Evolutionary conservation across 1,140 invertebrate species (phyloP).

Genomic region (Aphidius ervi): DNA sequence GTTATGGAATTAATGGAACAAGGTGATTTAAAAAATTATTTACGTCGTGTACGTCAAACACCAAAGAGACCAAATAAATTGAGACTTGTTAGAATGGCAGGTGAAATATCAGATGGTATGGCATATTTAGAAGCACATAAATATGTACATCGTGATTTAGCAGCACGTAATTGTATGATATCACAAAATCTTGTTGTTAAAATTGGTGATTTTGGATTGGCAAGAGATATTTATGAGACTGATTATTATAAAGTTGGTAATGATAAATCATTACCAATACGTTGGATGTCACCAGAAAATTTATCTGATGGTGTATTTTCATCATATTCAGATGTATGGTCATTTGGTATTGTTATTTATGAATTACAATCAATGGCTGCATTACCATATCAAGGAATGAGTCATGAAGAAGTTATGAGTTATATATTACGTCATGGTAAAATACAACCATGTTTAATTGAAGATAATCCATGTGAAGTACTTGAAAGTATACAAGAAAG

Average conservation of each 20-base stretch:
- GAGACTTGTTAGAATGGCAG: slow-evolving; percentile 62
- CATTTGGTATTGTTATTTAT: slow-evolving; percentile 71
- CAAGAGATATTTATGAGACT: slow-evolving; percentile 71
- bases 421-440: slow-evolving; percentile 64
- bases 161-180: slow-evolving; percentile 77
- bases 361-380: slow-evolving; percentile 72
- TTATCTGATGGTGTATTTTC: slow-evolving; percentile 72
- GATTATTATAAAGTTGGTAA: slow-evolving; percentile 70
- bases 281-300: slow-evolving; percentile 74
- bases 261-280: slow-evolving; percentile 63
- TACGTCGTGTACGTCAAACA: slow-evolving; percentile 49
- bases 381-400: slow-evolving; percentile 68
- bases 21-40: slow-evolving; percentile 68
- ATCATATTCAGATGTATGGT: slow-evolving; percentile 72
- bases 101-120: slow-evolving; percentile 79
- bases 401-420: slow-evolving; percentile 62
- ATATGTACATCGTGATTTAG: slow-evolving; percentile 74
- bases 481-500: slow-evolving; percentile 49
- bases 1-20: slow-evolving; percentile 75
- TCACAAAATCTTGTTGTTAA: slow-evolving; percentile 65
- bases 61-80: slow-evolving; percentile 38
- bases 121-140: slow-evolving; percentile 68
- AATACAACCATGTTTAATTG: slow-evolving; percentile 54
- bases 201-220: slow-evolving; percentile 69
- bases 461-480: slow-evolving; percentile 50